Percentiles rank a stretch among this genome's conserved stretches.
These are phyloP conservation scores for Ethmia dodecea DNA, from an alignment of 2,888 invertebrate genomes.

Conservation along the genomic window DNA sequence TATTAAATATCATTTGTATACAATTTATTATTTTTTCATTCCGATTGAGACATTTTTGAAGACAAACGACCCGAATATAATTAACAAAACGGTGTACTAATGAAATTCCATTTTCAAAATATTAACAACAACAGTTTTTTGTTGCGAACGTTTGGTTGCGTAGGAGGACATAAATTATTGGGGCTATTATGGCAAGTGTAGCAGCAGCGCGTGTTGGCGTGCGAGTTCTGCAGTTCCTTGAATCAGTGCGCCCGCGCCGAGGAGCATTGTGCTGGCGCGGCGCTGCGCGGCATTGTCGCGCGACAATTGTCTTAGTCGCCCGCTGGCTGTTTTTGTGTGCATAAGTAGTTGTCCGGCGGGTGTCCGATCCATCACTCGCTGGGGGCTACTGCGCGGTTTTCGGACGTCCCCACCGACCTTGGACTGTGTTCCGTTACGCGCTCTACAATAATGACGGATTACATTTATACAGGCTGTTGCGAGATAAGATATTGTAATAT, in stretches of 20 bases:
- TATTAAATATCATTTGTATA: conserved; percentile 38
- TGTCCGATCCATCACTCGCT: conserved; percentile 45
- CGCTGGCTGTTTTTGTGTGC: conserved; percentile 35
- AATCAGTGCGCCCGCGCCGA: conserved; percentile 24
- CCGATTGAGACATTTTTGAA: conserved; percentile 35
- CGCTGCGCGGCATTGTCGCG: conserved; percentile 29
- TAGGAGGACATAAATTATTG: conserved; percentile 40
- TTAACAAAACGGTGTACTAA: conserved; percentile 29
- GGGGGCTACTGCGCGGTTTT: conserved; percentile 63
- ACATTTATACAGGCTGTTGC: conserved; percentile 20
- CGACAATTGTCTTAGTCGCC: conserved; percentile 45
- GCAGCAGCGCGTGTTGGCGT: conserved; percentile 25
- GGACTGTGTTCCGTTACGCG: conserved; percentile 26
- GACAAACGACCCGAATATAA: conserved; percentile 29
- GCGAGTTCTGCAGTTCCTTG: conserved; percentile 21
- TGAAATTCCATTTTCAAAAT: conserved; percentile 34
- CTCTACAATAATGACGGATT: too few species aligned
- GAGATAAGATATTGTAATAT: too few species aligned
- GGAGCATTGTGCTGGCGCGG: conserved; percentile 25
- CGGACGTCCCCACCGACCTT: conserved; percentile 18
- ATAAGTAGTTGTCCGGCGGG: conserved; percentile 37
- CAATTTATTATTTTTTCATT: conserved; percentile 31
- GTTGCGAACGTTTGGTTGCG: conserved; percentile 6
- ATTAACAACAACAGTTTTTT: conserved; percentile 21
- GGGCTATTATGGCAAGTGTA: conserved; percentile 29